Evolutionary conservation across 2,888 invertebrate genomes (phyloP).

Genomic region (Thereva unica): DNA sequence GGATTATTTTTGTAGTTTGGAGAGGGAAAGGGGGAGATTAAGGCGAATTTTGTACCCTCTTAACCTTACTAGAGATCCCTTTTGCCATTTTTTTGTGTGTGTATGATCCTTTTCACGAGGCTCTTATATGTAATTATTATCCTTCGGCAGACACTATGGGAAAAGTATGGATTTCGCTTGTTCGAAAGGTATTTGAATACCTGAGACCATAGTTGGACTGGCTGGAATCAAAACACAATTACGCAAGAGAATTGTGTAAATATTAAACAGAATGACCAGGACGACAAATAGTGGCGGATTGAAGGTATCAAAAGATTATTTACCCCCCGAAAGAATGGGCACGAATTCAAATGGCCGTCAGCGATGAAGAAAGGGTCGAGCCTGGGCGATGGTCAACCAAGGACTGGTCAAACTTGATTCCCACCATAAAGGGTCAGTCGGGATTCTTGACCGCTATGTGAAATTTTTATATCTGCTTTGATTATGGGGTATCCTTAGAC

Average conservation of each 20-base stretch:
- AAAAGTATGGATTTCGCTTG: slow-evolving; percentile 27
- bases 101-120: too few relatives aligned
- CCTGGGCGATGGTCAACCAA: background rate
- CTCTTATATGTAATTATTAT: too few relatives aligned
- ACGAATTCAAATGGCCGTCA: slow-evolving; percentile 6
- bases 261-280: slow-evolving; percentile 45
- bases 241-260: slow-evolving; percentile 55
- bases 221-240: slow-evolving; percentile 51
- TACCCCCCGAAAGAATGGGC: slow-evolving; percentile 27
- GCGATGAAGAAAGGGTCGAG: background rate
- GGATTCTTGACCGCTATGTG: slow-evolving; percentile 33
- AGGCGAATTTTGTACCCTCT: background rate
- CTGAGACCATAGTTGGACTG: slow-evolving; percentile 24
- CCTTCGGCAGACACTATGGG: background rate
- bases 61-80: background rate
- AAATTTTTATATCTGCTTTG: slow-evolving; percentile 6
- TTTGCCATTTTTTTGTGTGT: background rate
- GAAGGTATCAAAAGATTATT: slow-evolving; percentile 41
- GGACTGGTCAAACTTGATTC: slow-evolving; percentile 41
- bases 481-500: too few relatives aligned
- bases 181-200: slow-evolving; percentile 39
- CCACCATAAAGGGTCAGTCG: slow-evolving; percentile 23
- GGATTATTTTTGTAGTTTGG: slow-evolving; percentile 9
- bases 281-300: slow-evolving; percentile 38
- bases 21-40: background rate